phyloP scores from a whole-genome alignment of 2,888 invertebrate genomes.

The Hypercompe scribonia region DNA sequence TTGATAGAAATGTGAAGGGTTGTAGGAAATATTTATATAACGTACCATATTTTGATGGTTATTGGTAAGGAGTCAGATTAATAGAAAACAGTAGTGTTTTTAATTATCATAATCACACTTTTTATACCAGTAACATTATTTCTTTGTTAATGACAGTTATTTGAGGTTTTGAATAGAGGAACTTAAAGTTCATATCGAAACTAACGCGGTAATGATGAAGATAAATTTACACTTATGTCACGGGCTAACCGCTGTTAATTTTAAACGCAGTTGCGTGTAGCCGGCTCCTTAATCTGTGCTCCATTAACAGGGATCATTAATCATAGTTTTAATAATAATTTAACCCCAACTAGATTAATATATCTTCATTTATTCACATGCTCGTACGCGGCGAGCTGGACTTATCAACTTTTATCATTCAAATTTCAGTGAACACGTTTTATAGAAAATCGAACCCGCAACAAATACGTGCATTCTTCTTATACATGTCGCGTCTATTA shows the following conservation, averaged over 20 bases:
- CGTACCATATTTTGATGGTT: conserved; percentile 24
- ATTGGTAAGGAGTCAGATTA: conserved; percentile 17
- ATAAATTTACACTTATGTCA: conserved; percentile 80
- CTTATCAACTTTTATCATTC: conserved; percentile 81
- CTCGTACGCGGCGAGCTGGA: conserved; percentile 60
- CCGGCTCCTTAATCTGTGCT: conserved; percentile 82
- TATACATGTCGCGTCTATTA: conserved; percentile 54
- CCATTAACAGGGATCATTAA: conserved; percentile 83
- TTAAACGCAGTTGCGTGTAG: conserved; percentile 78
- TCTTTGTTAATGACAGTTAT: conserved; percentile 61
- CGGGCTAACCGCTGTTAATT: conserved; percentile 75
- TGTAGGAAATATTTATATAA: conserved; percentile 42
- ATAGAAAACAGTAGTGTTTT: conserved; percentile 23
- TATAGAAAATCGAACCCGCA: conserved; percentile 76
- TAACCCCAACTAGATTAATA: conserved; percentile 86
- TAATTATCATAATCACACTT: conserved; percentile 32
- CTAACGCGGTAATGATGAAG: conserved; percentile 80
- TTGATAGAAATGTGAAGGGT: conserved; percentile 22
- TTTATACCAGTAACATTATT: conserved; percentile 33
- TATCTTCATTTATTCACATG: conserved; percentile 83
- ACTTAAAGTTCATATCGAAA: conserved; percentile 60
- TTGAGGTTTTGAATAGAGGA: conserved; percentile 50
- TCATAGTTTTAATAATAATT: conserved; percentile 87
- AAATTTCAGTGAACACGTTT: conserved; percentile 70
- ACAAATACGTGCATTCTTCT: conserved; percentile 69